phyloP scores from a whole-genome alignment of 92 coral and sea anemone genomes.

The Epizoanthus rinbou region DNA sequence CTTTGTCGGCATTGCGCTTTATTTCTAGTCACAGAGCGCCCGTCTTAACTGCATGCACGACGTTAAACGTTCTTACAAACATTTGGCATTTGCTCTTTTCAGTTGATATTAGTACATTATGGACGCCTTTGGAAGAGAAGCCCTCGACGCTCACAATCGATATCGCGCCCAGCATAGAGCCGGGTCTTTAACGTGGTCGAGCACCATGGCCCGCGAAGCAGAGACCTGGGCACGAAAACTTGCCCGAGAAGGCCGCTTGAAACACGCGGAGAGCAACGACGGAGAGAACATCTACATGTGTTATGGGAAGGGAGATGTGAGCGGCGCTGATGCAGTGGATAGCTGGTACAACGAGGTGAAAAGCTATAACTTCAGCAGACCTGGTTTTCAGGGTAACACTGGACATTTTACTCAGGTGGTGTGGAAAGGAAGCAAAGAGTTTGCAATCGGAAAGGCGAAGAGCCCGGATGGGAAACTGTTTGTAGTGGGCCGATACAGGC shows the following conservation, averaged over 20 bases:
- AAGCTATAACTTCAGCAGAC: constrained; percentile 62
- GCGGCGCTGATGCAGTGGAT: constrained; percentile 75
- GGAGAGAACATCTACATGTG: constrained; percentile 88
- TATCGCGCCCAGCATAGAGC: constrained; percentile 85
- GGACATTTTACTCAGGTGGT: constrained; percentile 96
- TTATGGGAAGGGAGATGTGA: constrained; percentile 64
- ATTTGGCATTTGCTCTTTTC: neutral
- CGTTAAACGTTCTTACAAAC: too few species aligned
- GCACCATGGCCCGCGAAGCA: constrained; percentile 90
- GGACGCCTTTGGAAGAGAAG: constrained; percentile 75
- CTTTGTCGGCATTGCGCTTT: too few species aligned
- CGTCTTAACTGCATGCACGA: too few species aligned
- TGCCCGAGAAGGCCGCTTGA: constrained; percentile 76
- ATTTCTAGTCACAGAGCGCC: too few species aligned
- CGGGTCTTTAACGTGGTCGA: constrained; percentile 85
- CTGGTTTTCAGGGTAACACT: constrained; percentile 78
- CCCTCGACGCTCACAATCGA: constrained; percentile 84
- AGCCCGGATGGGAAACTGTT: constrained; percentile 75
- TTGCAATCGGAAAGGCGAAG: constrained; percentile 88
- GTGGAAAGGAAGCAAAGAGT: constrained; percentile 76
- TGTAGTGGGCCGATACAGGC: constrained; percentile 94
- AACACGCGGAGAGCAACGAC: constrained; percentile 79
- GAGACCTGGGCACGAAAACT: constrained; percentile 93
- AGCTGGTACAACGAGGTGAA: constrained; percentile 91
- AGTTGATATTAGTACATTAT: neutral